phyloP scores from a whole-genome alignment of 2,113 vertebrate species.

The Noctilio leporinus region DNA sequence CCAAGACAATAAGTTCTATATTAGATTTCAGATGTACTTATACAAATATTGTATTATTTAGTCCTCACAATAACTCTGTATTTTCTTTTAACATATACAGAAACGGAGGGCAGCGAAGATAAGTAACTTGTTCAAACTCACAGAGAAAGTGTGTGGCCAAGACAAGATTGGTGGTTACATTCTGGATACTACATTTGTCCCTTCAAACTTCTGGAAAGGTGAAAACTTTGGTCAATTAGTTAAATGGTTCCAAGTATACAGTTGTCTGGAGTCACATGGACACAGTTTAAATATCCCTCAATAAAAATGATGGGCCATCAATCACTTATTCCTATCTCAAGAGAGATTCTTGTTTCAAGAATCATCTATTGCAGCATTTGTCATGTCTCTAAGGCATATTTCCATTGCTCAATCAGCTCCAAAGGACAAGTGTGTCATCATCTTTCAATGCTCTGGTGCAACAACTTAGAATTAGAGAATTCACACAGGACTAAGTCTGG shows the following conservation, averaged over 20 bases:
- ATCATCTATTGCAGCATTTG: constrained; percentile 47
- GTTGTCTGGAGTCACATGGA: not conserved
- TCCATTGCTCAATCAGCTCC: constrained; percentile 62
- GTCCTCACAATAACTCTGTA: not conserved
- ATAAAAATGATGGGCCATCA: not conserved
- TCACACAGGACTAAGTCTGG: constrained; percentile 41
- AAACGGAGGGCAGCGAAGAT: not conserved
- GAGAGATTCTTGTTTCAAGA: constrained; percentile 34
- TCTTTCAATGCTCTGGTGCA: constrained; percentile 58
- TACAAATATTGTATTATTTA: not conserved
- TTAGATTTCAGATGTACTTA: not conserved
- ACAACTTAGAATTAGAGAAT: constrained; percentile 39
- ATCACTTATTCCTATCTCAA: constrained; percentile 7
- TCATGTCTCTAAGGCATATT: constrained; percentile 56
- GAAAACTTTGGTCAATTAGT: not conserved
- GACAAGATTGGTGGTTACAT: not conserved
- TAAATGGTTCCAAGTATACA: not conserved
- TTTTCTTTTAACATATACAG: not conserved
- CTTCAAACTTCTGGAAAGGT: not conserved
- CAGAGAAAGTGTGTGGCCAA: not conserved
- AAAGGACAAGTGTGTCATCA: constrained; percentile 27
- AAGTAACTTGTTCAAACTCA: not conserved
- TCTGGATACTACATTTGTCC: not conserved
- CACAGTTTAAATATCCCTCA: not conserved
- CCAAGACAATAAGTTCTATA: not conserved